Evolutionary conservation across 2,113 vertebrate species (phyloP).

Genomic region (Cheirogaleus medius): DNA sequence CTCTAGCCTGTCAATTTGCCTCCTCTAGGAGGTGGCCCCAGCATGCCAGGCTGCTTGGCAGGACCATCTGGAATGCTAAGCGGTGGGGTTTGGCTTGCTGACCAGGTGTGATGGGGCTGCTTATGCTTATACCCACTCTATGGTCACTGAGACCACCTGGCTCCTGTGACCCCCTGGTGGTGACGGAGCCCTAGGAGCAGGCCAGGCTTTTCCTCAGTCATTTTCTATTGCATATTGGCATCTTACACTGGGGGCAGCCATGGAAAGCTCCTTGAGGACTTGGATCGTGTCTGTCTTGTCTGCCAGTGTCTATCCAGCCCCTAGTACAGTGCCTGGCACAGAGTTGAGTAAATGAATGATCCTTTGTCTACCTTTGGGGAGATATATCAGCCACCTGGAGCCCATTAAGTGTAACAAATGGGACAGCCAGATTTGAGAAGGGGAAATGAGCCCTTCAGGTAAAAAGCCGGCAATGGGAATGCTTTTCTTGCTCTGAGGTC

Average conservation of each 20-base stretch:
- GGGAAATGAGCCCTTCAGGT: neutral
- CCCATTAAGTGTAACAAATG: neutral
- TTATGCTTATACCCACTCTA: neutral
- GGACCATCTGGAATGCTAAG: neutral
- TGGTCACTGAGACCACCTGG: neutral
- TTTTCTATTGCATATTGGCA: neutral
- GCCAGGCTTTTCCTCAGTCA: neutral
- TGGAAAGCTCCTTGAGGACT: neutral
- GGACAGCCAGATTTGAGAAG: slow-evolving; percentile 21
- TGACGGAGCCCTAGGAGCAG: neutral
- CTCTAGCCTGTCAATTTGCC: neutral
- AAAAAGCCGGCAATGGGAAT: neutral
- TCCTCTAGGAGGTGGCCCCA: neutral
- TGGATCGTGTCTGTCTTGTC: neutral
- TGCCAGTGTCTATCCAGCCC: neutral
- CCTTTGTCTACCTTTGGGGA: slow-evolving; percentile 20
- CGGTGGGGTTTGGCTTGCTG: neutral
- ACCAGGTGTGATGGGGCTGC: too few species aligned
- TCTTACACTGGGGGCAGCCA: neutral
- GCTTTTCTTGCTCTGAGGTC: neutral
- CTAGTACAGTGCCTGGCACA: neutral
- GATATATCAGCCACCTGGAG: neutral
- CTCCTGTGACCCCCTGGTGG: neutral
- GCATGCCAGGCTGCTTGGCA: neutral
- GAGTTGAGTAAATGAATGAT: slow-evolving; percentile 29